Conservation (phyloP, 2,888 invertebrate species). For the Eristalis intricaria region DNA sequence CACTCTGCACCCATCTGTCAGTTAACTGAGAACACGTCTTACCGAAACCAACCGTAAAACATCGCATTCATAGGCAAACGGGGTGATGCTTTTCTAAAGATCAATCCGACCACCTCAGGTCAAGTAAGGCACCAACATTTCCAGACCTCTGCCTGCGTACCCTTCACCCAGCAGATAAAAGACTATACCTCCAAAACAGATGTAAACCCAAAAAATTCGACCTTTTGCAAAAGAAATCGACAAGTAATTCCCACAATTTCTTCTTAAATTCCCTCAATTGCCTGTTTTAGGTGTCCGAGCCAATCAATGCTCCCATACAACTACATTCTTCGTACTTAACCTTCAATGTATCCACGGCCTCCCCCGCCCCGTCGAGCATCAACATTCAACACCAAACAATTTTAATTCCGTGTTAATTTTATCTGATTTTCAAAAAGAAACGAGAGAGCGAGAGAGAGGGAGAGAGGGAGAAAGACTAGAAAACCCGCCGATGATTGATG, state of each 20-base stretch:
- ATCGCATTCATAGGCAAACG: no score
- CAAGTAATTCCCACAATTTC: not conserved
- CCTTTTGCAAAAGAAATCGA: not conserved
- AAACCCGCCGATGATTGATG: conserved; percentile 49
- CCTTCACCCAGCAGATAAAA: not conserved
- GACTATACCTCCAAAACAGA: not conserved
- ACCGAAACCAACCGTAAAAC: no score
- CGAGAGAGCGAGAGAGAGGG: not conserved
- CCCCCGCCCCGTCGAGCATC: not conserved
- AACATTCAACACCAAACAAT: not conserved
- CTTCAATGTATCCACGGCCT: not conserved
- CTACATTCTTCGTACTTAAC: not conserved
- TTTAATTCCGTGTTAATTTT: conserved; percentile 53
- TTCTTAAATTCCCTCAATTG: conserved; percentile 11
- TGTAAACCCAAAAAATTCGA: not conserved
- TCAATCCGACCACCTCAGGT: not conserved
- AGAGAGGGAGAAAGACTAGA: not conserved
- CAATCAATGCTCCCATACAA: conserved; percentile 12
- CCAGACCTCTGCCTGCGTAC: not conserved
- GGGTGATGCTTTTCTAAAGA: no score
- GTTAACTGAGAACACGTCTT: no score
- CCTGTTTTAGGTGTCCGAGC: not conserved
- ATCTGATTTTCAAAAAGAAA: conserved; percentile 34
- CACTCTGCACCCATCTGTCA: no score
- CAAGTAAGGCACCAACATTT: not conserved